Conservation (phyloP, 2,797 vertebrate genomes). For the Anniella stebbinsi region DNA sequence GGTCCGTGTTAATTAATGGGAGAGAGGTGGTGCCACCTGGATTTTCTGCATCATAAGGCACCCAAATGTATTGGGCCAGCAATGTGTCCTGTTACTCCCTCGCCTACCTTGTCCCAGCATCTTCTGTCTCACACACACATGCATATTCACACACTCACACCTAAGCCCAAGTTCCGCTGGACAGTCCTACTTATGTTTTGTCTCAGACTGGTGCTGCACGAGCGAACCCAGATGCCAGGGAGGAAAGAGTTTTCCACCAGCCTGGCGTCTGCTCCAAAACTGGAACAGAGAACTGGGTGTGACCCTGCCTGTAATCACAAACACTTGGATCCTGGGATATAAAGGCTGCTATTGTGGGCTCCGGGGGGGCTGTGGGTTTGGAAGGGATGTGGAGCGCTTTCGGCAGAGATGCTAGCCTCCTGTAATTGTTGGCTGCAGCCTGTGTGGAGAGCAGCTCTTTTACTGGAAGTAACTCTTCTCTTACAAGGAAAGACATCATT, state of each 20-base stretch:
- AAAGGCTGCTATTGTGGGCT: constrained; percentile 42
- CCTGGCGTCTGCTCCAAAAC: constrained; percentile 32
- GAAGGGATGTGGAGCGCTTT: constrained; percentile 21
- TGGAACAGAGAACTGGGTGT: constrained; percentile 31
- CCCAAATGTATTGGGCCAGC: background rate
- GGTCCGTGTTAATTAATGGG: background rate
- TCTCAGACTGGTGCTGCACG: background rate
- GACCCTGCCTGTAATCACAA: constrained; percentile 31
- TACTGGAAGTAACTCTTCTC: constrained; percentile 28
- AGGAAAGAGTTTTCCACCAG: constrained; percentile 20
- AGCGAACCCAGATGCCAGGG: background rate
- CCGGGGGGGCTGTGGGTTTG: constrained; percentile 42
- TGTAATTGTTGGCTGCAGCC: constrained; percentile 43
- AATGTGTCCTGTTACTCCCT: background rate
- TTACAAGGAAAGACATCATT: background rate
- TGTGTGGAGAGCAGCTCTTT: background rate
- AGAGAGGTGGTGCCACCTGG: background rate
- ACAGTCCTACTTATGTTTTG: background rate
- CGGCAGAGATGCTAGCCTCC: background rate
- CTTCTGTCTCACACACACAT: background rate
- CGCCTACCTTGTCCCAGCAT: background rate
- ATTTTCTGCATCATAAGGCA: background rate
- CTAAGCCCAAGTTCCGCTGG: background rate
- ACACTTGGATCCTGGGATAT: constrained; percentile 26
- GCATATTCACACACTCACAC: background rate